phyloP scores from a whole-genome alignment of 2,113 vertebrate species.

The Papio anubis region DNA sequence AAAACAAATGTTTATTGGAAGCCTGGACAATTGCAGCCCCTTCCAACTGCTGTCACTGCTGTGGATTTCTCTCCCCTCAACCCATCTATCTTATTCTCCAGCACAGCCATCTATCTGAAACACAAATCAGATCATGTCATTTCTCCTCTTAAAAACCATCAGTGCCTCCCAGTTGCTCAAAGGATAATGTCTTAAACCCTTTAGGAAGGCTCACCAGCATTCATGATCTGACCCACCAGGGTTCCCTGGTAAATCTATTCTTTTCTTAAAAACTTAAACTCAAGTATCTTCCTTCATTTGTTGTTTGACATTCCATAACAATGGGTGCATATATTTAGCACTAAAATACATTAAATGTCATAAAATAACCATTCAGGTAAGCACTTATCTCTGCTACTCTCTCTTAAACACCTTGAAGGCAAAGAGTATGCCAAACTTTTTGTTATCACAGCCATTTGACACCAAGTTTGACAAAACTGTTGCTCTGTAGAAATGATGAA shows the following conservation, averaged over 20 bases:
- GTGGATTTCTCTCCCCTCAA: not conserved
- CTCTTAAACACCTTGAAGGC: not conserved
- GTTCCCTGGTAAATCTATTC: not conserved
- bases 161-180: not conserved
- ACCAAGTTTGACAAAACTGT: no score
- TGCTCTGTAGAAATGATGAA: not conserved
- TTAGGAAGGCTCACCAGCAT: not conserved
- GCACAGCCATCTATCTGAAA: not conserved
- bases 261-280: not conserved
- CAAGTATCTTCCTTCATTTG: not conserved
- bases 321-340: accelerated
- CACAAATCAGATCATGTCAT: constrained; percentile 34
- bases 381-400: not conserved
- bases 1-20: not conserved
- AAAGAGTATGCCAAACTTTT: no score
- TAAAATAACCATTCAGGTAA: not conserved
- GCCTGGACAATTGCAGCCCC: not conserved
- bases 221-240: not conserved
- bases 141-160: constrained; percentile 47
- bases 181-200: constrained; percentile 11
- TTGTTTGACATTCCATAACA: not conserved
- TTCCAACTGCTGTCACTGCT: not conserved
- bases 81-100: not conserved
- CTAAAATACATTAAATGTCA: not conserved
- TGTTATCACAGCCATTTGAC: no score